Percentiles rank a stretch among this genome's conserved stretches.
Conservation (phyloP, 2,797 vertebrate genomes). For the Enteromius treurensis region DNA sequence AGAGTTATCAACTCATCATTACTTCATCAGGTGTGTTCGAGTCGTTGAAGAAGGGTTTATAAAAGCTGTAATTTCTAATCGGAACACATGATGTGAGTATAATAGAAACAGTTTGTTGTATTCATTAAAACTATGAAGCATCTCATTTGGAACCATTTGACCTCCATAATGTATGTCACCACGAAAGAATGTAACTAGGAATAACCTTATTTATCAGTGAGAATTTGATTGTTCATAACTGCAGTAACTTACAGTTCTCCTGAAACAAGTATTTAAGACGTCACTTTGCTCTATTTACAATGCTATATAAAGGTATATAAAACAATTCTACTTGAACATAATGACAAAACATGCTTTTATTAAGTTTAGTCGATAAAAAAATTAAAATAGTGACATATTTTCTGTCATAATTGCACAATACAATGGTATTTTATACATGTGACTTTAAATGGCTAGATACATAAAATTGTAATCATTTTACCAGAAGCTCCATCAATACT, state of each 20-base stretch:
- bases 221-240: background rate
- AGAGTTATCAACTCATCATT: background rate
- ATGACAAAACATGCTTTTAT: background rate
- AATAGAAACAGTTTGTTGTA: background rate
- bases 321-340: no score
- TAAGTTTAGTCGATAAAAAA: background rate
- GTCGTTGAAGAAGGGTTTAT: background rate
- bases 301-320: background rate
- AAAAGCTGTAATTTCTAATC: background rate
- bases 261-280: background rate
- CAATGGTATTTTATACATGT: background rate
- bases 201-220: conserved; percentile 4
- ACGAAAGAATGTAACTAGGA: background rate
- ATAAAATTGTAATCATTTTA: no score
- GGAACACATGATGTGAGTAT: background rate
- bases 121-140: background rate
- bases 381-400: background rate
- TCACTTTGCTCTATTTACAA: background rate
- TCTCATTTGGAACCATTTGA: background rate
- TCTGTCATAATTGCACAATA: background rate
- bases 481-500: background rate
- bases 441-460: background rate
- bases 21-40: background rate
- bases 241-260: no score
- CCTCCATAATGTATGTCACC: background rate